Percentiles rank a stretch among this genome's conserved stretches.
Evolutionary conservation across 1,140 invertebrate genomes (phyloP).

Genomic region (Drosophila repleta): DNA sequence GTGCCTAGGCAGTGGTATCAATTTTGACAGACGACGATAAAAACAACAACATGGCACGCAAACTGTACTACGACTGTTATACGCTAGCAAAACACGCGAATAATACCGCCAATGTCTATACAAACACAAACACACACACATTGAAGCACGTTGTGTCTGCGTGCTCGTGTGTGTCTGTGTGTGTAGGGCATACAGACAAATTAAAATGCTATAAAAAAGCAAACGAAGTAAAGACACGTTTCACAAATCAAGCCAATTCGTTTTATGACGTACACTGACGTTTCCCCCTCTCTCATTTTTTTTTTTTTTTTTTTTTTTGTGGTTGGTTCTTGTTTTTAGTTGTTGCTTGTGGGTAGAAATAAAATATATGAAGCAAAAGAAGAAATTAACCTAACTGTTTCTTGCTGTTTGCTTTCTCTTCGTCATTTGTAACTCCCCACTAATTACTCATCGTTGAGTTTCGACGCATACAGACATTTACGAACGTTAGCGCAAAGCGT

Average conservation of each 20-base stretch:
- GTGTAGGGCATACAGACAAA: slow-evolving; percentile 76
- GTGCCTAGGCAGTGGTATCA: slow-evolving; percentile 25
- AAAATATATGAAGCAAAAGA: slow-evolving; percentile 6
- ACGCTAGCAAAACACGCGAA: slow-evolving; percentile 58
- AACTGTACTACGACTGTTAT: slow-evolving; percentile 69
- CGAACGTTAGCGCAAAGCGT: slow-evolving; percentile 48
- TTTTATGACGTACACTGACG: slow-evolving; percentile 74
- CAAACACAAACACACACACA: slow-evolving; percentile 32
- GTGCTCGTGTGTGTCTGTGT: slow-evolving; percentile 69
- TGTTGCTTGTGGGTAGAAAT: slow-evolving; percentile 43
- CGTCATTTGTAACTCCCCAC: slow-evolving; percentile 36
- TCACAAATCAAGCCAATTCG: slow-evolving; percentile 81
- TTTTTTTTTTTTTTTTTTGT: slow-evolving; percentile 21
- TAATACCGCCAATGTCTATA: slow-evolving; percentile 52
- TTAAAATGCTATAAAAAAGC: slow-evolving; percentile 82
- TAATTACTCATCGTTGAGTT: slow-evolving; percentile 74
- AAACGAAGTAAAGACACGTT: slow-evolving; percentile 81
- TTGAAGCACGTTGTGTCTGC: slow-evolving; percentile 28
- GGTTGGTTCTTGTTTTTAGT: slow-evolving; percentile 38
- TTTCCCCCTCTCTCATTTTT: slow-evolving; percentile 34
- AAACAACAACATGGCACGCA: slow-evolving; percentile 34
- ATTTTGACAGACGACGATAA: slow-evolving; percentile 58
- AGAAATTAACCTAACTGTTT: background rate
- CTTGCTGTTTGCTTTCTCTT: slow-evolving; percentile 13
- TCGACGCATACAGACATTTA: slow-evolving; percentile 65